Evolutionary conservation across 2,888 invertebrate species (phyloP).

Genomic region (Drosophila testacea): DNA sequence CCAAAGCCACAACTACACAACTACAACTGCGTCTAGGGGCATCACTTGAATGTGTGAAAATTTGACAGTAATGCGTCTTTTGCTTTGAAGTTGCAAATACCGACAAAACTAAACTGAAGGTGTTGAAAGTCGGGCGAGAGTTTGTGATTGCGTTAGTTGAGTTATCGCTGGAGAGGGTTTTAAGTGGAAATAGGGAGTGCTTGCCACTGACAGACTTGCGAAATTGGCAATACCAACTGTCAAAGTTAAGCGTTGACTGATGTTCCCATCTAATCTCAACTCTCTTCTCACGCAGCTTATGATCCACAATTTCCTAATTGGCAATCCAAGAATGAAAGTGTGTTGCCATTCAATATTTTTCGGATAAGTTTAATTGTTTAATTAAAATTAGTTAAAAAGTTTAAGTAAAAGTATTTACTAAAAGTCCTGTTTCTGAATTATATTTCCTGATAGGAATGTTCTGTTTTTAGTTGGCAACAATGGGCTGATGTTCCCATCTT

Average conservation of each 20-base stretch:
- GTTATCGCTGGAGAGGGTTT: constrained; percentile 16
- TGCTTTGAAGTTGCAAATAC: constrained; percentile 65
- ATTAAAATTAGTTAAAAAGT: no score
- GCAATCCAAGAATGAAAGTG: no score
- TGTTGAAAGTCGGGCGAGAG: constrained; percentile 49
- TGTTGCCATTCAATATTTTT: no score
- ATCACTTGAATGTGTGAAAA: constrained; percentile 70
- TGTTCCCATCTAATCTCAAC: not conserved
- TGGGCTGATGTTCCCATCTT: no score
- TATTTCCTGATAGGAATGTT: no score
- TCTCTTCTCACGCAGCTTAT: not conserved
- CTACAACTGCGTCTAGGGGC: constrained; percentile 19
- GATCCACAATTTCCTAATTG: not conserved
- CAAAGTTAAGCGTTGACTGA: not conserved
- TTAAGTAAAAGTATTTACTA: no score
- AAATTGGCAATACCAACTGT: constrained; percentile 23
- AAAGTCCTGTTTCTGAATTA: no score
- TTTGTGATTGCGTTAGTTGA: constrained; percentile 17
- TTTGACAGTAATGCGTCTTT: constrained; percentile 66
- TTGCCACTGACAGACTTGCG: constrained; percentile 14
- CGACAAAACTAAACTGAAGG: constrained; percentile 18
- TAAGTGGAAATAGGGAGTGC: not conserved
- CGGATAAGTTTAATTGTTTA: no score
- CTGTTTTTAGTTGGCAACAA: no score
- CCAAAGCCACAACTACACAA: constrained; percentile 12